phyloP scores from a whole-genome alignment of 2,888 invertebrate species.

The Microctonus brassicae region DNA sequence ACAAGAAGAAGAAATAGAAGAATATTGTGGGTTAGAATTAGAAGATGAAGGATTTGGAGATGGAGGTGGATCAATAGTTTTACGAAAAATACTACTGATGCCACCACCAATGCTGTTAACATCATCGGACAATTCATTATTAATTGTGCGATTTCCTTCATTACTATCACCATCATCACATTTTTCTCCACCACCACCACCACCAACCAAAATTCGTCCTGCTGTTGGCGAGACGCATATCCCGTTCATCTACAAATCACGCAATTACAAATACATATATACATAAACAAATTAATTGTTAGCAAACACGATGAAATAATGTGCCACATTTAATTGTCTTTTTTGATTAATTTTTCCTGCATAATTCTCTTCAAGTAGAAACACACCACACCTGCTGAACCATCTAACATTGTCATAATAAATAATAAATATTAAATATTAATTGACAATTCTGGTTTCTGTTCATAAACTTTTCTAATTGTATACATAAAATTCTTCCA shows the following conservation, averaged over 20 bases:
- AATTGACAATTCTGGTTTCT: no score
- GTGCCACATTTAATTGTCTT: conserved; percentile 14
- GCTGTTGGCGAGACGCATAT: conserved; percentile 79
- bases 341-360: no score
- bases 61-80: conserved; percentile 50
- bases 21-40: background rate
- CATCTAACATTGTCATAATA: background rate
- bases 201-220: conserved; percentile 64
- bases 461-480: no score
- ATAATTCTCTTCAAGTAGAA: background rate
- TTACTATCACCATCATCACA: conserved; percentile 56
- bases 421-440: background rate
- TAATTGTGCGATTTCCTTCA: conserved; percentile 53
- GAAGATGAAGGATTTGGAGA: conserved; percentile 15
- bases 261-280: conserved; percentile 20
- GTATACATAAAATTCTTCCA: no score
- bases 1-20: background rate
- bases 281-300: conserved; percentile 45
- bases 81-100: conserved; percentile 52
- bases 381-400: background rate
- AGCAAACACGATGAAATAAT: conserved; percentile 19
- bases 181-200: conserved; percentile 55
- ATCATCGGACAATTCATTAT: conserved; percentile 29
- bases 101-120: conserved; percentile 37
- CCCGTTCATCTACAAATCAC: conserved; percentile 81